Conservation (phyloP, 2,113 vertebrate species). For the Hassar affinis region DNA sequence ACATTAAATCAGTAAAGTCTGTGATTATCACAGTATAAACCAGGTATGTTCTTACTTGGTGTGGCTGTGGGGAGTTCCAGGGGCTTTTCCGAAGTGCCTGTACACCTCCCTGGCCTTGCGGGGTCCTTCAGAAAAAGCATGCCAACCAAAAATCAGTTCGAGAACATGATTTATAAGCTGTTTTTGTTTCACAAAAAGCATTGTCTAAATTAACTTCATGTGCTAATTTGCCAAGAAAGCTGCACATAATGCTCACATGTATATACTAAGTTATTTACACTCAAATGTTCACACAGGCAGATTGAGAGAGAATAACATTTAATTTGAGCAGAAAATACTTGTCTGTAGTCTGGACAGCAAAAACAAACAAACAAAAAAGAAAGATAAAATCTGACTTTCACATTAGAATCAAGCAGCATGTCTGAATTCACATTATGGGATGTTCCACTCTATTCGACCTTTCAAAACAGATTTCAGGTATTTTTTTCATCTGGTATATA, state of each 20-base stretch:
- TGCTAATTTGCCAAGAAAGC: background rate
- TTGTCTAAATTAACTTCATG: background rate
- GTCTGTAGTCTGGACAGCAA: background rate
- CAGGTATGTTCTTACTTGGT: conserved; percentile 79
- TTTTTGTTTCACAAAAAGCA: background rate
- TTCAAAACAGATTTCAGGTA: background rate
- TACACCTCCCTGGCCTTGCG: conserved; percentile 88
- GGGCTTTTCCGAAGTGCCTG: conserved; percentile 89
- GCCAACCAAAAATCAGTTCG: background rate
- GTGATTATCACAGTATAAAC: background rate
- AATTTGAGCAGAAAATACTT: background rate
- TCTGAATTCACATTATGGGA: background rate
- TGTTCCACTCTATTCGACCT: background rate
- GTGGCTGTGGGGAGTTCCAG: conserved; percentile 89
- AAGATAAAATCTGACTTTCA: background rate
- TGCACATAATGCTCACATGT: background rate
- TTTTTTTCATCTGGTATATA: background rate
- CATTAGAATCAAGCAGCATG: background rate
- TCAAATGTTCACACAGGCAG: background rate
- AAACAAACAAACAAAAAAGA: no score
- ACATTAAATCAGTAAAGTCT: background rate
- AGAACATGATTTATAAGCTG: background rate
- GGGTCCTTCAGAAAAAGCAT: conserved; percentile 71
- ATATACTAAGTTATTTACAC: background rate
- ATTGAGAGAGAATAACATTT: background rate